phyloP scores from a whole-genome alignment of 2,888 invertebrate genomes.

The Morinoia aosen region DNA sequence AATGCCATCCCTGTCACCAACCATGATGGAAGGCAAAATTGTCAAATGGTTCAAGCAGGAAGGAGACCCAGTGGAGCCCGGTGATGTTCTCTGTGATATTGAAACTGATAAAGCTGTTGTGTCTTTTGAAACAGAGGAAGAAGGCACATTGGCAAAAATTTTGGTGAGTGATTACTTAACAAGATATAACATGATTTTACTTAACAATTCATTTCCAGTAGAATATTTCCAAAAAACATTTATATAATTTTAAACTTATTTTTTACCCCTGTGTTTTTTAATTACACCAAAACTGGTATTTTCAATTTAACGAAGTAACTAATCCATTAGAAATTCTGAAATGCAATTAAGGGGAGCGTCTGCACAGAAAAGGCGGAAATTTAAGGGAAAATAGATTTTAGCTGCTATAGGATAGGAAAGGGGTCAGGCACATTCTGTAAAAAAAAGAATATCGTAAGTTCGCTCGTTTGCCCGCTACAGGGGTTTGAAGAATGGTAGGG shows the following conservation, averaged over 20 bases:
- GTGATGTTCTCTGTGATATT: slow-evolving; percentile 78
- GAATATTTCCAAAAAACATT: too few relatives aligned
- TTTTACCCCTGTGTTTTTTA: not conserved
- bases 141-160: slow-evolving; percentile 78
- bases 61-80: slow-evolving; percentile 75
- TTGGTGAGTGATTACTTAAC: slow-evolving; percentile 71
- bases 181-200: not conserved
- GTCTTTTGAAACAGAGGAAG: slow-evolving; percentile 77
- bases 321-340: not conserved
- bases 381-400: too few relatives aligned
- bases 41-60: slow-evolving; percentile 76
- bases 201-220: too few relatives aligned
- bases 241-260: not conserved
- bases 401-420: too few relatives aligned
- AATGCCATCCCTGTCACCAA: slow-evolving; percentile 78
- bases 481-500: too few relatives aligned
- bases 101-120: slow-evolving; percentile 80
- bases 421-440: too few relatives aligned
- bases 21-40: slow-evolving; percentile 78
- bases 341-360: too few relatives aligned
- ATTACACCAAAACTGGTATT: not conserved
- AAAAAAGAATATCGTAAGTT: too few relatives aligned
- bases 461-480: too few relatives aligned
- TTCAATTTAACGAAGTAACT: not conserved
- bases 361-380: too few relatives aligned